Base-by-base conservation (phyloP, 1,140 invertebrate species). In the Anastrepha obliqua region DNA sequence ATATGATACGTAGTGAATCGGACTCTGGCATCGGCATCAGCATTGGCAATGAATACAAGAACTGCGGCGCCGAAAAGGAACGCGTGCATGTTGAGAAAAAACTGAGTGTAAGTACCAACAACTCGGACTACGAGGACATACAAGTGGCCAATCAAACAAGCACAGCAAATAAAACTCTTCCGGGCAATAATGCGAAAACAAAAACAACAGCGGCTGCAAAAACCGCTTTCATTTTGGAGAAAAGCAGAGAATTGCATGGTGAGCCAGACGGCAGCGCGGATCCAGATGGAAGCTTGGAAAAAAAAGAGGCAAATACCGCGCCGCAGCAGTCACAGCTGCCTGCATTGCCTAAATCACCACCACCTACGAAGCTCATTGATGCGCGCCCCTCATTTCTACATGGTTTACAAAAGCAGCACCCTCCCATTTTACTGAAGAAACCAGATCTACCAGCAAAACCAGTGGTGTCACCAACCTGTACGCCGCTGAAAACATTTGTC, bases 181-280 rank as follows among this genome's bases (percentile, higher is more conserved):
- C 85, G n/a, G 42, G 60, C 15, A n/a, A 59, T n/a, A 81, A 39
- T 81, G 74, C 59, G 85, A 88, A 3, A 55, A 86, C n/a, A 86
- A 90, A 59, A 60, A 15, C 59, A 6, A 29, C 65, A 81, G 90
- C 64, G 1, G 13, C 62, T 0, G 74, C 74, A 7, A 89, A 87
- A 3, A 15, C 87, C 11, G 85, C 15, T 3, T 89, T 88, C 29
- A 85, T 67, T 20, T 60, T 94, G 17, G 94, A 96, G 65, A 95
- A 95, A 29, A 96, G 96, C 91, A 93, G 97, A 4, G 97, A 97
- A 90, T 94, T 96, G 88, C 96, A 96, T 3, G 97, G 97, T 1
- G 96, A 97, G 89, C 97, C 97, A 0, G 97, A 97, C 89, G 97
- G 97, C 7, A 95, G 96, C 89, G 96, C 96, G 20, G 96, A 97